A percentile compares a stretch with the other conserved stretches of the same genome.
Evolutionary conservation across 2,113 vertebrate species (phyloP).

Genomic region (human): DNA sequence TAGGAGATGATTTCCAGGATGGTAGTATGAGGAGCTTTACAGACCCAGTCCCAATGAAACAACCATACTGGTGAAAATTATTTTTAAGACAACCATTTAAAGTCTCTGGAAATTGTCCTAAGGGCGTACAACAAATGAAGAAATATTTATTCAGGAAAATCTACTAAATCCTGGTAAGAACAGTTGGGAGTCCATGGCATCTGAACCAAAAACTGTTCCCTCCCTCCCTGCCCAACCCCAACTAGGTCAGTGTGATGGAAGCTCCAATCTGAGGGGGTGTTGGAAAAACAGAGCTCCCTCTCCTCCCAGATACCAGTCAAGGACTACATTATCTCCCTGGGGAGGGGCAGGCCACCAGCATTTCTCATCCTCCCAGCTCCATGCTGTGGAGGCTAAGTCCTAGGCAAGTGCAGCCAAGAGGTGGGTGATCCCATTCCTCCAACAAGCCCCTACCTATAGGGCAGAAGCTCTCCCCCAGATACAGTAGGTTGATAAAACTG

Average conservation of each 20-base stretch:
- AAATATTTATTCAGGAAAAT: not conserved
- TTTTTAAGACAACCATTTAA: conserved; percentile 30
- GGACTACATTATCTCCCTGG: not conserved
- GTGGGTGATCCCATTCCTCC: not conserved
- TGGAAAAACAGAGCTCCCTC: not conserved
- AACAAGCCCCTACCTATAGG: not conserved
- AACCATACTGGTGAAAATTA: conserved; percentile 3
- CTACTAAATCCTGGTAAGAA: not conserved
- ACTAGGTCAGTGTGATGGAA: not conserved
- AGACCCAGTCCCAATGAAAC: conserved; percentile 29
- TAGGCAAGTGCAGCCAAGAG: not conserved
- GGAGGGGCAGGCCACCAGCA: not conserved
- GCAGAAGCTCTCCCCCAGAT: not conserved
- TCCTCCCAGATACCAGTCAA: not conserved
- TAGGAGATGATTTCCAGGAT: conserved; percentile 4
- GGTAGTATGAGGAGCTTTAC: not conserved
- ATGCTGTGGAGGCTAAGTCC: not conserved
- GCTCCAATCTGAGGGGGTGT: not conserved
- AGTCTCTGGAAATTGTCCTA: conserved; percentile 1
- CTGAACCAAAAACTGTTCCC: not conserved
- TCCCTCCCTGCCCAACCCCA: not conserved
- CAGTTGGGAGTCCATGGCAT: not conserved
- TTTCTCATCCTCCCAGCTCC: not conserved
- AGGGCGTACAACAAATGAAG: not conserved
- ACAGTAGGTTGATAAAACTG: not conserved